Conservation (phyloP, 2,113 vertebrate species). For the Ptilorrhoa leucosticta region DNA sequence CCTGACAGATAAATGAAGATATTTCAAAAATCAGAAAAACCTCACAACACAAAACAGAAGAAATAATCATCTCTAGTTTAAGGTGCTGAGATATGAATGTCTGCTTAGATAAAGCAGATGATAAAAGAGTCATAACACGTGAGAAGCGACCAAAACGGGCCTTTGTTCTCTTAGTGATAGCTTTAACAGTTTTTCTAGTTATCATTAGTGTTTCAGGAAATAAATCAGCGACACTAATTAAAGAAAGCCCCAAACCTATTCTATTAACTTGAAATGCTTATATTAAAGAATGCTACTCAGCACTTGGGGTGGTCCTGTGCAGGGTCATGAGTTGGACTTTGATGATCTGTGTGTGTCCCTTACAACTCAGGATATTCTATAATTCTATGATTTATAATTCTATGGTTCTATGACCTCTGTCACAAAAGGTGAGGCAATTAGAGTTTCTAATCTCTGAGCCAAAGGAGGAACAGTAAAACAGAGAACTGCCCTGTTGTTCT, state of each 20-base stretch:
- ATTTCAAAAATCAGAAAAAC: background rate
- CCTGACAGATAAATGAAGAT: background rate
- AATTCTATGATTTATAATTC: background rate
- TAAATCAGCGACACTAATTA: background rate
- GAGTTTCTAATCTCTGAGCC: background rate
- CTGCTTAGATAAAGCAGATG: background rate
- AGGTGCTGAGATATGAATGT: background rate
- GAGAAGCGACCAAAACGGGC: background rate
- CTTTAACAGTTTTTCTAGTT: background rate
- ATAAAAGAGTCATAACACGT: background rate
- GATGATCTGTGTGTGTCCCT: background rate
- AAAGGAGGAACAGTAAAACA: background rate
- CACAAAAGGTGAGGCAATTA: background rate
- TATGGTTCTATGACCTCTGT: background rate
- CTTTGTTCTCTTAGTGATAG: background rate
- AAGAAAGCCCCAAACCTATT: background rate
- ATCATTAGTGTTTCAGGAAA: background rate
- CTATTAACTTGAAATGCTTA: background rate
- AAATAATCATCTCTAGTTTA: background rate
- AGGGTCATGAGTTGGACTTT: background rate
- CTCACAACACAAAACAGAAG: background rate
- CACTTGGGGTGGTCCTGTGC: background rate
- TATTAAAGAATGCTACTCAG: background rate
- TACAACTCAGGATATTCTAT: background rate
- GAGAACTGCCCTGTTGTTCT: background rate